phyloP scores from a whole-genome alignment of 2,797 vertebrate species.

The Pantherophis alleghaniensis region DNA sequence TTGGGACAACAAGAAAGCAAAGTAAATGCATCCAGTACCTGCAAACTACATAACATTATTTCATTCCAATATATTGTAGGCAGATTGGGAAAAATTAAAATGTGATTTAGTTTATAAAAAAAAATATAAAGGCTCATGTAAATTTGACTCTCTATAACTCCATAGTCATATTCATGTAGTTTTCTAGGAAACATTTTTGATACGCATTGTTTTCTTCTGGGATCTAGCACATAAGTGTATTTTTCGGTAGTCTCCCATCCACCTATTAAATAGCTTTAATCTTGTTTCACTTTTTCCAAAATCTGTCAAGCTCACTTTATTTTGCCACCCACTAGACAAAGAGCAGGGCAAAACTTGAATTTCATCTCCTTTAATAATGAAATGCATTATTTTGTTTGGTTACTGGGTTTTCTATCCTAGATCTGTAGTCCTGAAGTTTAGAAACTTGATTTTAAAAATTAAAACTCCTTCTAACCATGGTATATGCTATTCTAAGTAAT shows the following conservation, averaged over 20 bases:
- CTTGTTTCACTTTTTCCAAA: not conserved
- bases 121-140: not conserved
- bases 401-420: not conserved
- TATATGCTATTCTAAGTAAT: no score
- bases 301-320: not conserved
- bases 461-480: not conserved
- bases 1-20: slow-evolving; percentile 37
- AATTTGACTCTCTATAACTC: not conserved
- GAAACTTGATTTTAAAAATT: not conserved
- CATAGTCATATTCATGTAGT: not conserved
- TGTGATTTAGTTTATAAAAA: not conserved
- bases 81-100: not conserved
- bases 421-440: not conserved
- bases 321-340: not conserved
- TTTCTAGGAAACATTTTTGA: not conserved
- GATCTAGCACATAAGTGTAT: not conserved
- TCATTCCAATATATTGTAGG: not conserved
- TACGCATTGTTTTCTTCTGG: not conserved
- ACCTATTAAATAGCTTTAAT: not conserved
- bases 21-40: slow-evolving; percentile 14
- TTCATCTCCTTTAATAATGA: not conserved
- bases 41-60: not conserved
- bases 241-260: not conserved
- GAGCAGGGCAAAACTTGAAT: not conserved
- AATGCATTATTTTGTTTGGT: not conserved